Evolutionary conservation across 2,888 invertebrate species (phyloP), one percentile per base, ranked within the genome.

Genomic region (Apotomis turbidana): DNA sequence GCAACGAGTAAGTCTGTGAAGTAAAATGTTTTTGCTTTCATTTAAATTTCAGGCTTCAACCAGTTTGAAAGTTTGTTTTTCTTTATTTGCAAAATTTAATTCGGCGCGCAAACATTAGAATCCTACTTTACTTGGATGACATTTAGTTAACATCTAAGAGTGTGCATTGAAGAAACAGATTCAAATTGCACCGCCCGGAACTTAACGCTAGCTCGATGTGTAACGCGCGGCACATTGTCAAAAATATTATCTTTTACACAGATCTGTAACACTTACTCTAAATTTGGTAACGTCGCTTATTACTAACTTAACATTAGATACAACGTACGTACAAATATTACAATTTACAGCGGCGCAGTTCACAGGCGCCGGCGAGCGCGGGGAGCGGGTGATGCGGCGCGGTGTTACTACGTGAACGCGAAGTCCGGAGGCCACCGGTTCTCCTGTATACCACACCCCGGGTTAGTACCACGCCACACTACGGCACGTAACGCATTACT

Each of bases 381-480:
- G 36, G 66, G 68, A 44, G 63, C 15, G 68, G 38, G 57, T 5
- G 58, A 44, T 62, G 71, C 70, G 66, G 68, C 57, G 67, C 68
- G 74, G 69, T 70, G 79, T 74, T 85, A 87, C 90, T 91, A 91
- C 90, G 91, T 90, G 90, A 90, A 88, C 71, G 87, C 87, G 89
- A 91, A 90, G 86, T 90, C 88, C 75, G 90, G 91, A 81, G 91
- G 90, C 91, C 92, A 91, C 81, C 90, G 89, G 82, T 89, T 90
- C 78, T 91, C 92, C 92, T 92, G 91, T 79, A 3, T 80, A 82
- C 81, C 60, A 81, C 83, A 83, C 73, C 61, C 70, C 49, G 64
- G 57, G 76, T 77, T 76, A 76, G 76, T 71, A 63, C 54, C 60
- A 38, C 46, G 36, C 69, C 51, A 61, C 58, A 64, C 57, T 38